These are phyloP conservation scores for Cryptus armator DNA, from an alignment of 2,888 invertebrate genomes.

Conservation along the genomic window DNA sequence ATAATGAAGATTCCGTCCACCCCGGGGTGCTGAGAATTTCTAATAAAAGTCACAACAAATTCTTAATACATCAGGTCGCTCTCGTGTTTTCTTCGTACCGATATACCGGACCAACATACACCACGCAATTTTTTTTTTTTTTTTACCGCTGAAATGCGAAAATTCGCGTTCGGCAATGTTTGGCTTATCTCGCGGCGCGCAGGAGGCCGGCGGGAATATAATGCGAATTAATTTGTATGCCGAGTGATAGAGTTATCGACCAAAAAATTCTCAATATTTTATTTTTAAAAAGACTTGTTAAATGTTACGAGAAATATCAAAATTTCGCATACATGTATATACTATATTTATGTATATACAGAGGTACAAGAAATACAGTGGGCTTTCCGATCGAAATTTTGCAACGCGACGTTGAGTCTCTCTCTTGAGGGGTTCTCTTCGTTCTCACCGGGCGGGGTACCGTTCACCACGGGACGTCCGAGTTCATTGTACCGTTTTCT, in stretches of 20 bases:
- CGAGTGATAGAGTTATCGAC: slow-evolving; percentile 14
- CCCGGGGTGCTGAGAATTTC: slow-evolving; percentile 55
- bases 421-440: slow-evolving; percentile 70
- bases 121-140: slow-evolving; percentile 13
- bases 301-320: neutral
- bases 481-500: slow-evolving; percentile 78
- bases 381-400: slow-evolving; percentile 45
- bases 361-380: neutral
- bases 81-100: slow-evolving; percentile 40
- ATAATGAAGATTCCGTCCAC: slow-evolving; percentile 43
- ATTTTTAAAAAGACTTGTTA: neutral
- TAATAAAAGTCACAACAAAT: slow-evolving; percentile 68
- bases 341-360: neutral
- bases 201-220: neutral
- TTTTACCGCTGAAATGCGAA: slow-evolving; percentile 13
- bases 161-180: neutral
- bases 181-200: neutral
- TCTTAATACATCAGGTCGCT: slow-evolving; percentile 62
- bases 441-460: slow-evolving; percentile 78
- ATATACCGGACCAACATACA: slow-evolving; percentile 14
- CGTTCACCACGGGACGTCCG: slow-evolving; percentile 75
- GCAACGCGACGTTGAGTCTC: slow-evolving; percentile 67
- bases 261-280: neutral
- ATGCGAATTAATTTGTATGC: neutral
- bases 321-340: neutral